Percentiles rank a stretch among this genome's conserved stretches.
Evolutionary conservation across 2,797 vertebrate species (phyloP).

Genomic region (Margarornis squamiger): DNA sequence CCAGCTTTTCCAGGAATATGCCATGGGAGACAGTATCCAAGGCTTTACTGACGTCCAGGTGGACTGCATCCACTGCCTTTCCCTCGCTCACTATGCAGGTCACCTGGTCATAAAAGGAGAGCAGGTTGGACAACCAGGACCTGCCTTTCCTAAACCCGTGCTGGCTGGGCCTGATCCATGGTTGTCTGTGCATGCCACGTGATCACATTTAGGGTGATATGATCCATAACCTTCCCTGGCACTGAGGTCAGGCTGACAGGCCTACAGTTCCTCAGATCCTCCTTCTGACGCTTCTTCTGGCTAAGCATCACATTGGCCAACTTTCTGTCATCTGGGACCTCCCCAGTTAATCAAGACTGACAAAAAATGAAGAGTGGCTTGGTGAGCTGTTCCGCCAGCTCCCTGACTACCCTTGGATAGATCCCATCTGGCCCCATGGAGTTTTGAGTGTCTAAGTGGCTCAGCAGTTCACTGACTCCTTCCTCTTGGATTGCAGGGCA

Average conservation of each 20-base stretch:
- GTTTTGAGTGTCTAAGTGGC: neutral
- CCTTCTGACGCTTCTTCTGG: fast-evolving
- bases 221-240: neutral
- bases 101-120: neutral
- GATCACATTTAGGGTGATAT: neutral
- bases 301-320: neutral
- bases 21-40: neutral
- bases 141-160: neutral
- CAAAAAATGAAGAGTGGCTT: neutral
- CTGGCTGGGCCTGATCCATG: neutral
- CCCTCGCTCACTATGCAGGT: neutral
- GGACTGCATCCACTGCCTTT: too few relatives aligned
- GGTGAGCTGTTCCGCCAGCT: neutral
- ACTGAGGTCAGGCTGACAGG: neutral
- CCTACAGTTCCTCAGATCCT: neutral
- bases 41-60: too few relatives aligned
- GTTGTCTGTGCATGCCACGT: fast-evolving
- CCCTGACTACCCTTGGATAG: neutral
- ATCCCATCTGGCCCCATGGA: neutral
- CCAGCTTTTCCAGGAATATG: neutral
- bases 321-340: neutral
- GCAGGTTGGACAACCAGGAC: neutral
- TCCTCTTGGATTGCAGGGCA: neutral
- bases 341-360: neutral
- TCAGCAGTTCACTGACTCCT: neutral